Evolutionary conservation across 1,140 invertebrate genomes (phyloP).

Genomic region (Octopus bimaculoides): DNA sequence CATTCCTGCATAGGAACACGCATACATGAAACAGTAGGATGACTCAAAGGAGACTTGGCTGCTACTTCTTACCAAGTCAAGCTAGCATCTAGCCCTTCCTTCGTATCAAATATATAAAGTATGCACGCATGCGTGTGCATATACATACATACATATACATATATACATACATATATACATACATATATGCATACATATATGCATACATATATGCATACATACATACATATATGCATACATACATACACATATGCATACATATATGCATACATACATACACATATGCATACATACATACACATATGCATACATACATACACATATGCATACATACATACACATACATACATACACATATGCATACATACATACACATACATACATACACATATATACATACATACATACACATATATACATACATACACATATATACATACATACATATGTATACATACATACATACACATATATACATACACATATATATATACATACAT

Average conservation of each 20-base stretch:
- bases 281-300: neutral
- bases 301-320: neutral
- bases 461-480: neutral
- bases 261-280: neutral
- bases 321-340: neutral
- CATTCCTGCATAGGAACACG: too few species aligned
- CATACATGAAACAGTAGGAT: too few species aligned
- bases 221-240: neutral
- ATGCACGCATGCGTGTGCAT: neutral
- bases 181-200: neutral
- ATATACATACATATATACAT: neutral
- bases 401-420: neutral
- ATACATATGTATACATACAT: neutral
- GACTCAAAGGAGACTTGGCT: too few species aligned
- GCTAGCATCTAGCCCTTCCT: neutral
- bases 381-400: neutral
- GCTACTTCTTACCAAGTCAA: too few species aligned
- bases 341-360: neutral
- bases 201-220: neutral
- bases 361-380: neutral
- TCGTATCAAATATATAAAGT: neutral
- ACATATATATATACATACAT: neutral
- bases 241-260: neutral
- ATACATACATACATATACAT: neutral
- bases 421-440: neutral